Conservation (phyloP, 1,140 invertebrate genomes). For the Drosophila triauraria region DNA sequence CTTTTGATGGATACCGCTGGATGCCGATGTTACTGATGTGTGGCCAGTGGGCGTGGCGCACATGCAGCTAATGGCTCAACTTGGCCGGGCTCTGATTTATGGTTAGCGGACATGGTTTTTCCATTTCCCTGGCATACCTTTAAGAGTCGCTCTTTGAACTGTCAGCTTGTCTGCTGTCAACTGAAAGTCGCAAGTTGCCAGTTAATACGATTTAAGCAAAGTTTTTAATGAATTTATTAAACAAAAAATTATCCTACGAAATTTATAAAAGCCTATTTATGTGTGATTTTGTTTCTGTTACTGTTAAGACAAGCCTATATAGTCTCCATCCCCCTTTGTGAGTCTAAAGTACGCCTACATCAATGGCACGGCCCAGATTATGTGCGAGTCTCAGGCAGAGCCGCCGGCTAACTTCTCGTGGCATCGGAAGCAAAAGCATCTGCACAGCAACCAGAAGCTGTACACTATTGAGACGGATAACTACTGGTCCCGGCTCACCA, state of each 20-base stretch:
- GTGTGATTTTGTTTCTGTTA: neutral
- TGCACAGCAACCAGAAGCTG: constrained; percentile 72
- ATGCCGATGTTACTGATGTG: constrained; percentile 14
- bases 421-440: constrained; percentile 83
- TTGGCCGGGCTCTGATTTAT: constrained; percentile 65
- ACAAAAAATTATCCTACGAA: too few species aligned
- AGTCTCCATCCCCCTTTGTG: constrained; percentile 73
- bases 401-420: constrained; percentile 87
- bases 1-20: constrained; percentile 38
- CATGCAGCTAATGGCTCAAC: constrained; percentile 69
- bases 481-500: constrained; percentile 83
- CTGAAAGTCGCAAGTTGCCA: neutral
- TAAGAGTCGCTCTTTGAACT: constrained; percentile 9
- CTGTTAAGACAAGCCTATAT: constrained; percentile 85
- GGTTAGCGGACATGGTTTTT: constrained; percentile 49
- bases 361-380: constrained; percentile 86
- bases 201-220: neutral
- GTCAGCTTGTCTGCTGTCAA: constrained; percentile 13
- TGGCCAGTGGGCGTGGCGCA: constrained; percentile 48
- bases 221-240: neutral
- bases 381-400: constrained; percentile 87
- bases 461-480: constrained; percentile 76
- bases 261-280: too few species aligned
- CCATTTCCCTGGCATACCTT: constrained; percentile 45
- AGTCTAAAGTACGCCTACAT: constrained; percentile 85